Evolutionary conservation across 2,888 invertebrate genomes (phyloP).

Genomic region (Acanthopleura granulata): DNA sequence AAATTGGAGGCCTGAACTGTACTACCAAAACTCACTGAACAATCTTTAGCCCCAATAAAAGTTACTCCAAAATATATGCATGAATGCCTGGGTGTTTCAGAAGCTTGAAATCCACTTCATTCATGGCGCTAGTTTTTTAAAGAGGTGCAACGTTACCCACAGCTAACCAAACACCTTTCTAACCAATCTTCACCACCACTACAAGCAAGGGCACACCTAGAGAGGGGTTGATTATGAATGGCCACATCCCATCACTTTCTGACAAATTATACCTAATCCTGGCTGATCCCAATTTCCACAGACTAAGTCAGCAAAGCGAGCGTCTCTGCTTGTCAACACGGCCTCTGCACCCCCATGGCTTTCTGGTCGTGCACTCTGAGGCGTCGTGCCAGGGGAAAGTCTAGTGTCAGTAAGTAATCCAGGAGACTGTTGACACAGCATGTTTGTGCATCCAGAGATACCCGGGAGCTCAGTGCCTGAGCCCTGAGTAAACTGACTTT

Average conservation of each 20-base stretch:
- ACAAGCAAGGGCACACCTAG: neutral
- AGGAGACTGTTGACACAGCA: neutral
- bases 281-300: neutral
- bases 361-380: too few species aligned
- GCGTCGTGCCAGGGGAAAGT: neutral
- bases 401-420: constrained; percentile 7
- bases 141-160: too few species aligned
- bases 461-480: neutral
- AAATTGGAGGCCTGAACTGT: too few species aligned
- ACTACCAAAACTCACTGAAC: too few species aligned
- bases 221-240: neutral
- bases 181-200: too few species aligned
- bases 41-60: too few species aligned
- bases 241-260: neutral
- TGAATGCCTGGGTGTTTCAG: too few species aligned
- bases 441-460: neutral
- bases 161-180: too few species aligned
- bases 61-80: too few species aligned
- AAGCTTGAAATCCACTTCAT: too few species aligned
- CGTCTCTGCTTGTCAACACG: neutral
- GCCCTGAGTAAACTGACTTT: constrained; percentile 2
- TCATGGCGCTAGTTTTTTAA: too few species aligned
- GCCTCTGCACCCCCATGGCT: neutral
- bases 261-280: neutral
- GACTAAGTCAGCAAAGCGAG: neutral